These are phyloP conservation scores for Ifrita kowaldi DNA, from an alignment of 2,113 vertebrate genomes.

Conservation along the genomic window DNA sequence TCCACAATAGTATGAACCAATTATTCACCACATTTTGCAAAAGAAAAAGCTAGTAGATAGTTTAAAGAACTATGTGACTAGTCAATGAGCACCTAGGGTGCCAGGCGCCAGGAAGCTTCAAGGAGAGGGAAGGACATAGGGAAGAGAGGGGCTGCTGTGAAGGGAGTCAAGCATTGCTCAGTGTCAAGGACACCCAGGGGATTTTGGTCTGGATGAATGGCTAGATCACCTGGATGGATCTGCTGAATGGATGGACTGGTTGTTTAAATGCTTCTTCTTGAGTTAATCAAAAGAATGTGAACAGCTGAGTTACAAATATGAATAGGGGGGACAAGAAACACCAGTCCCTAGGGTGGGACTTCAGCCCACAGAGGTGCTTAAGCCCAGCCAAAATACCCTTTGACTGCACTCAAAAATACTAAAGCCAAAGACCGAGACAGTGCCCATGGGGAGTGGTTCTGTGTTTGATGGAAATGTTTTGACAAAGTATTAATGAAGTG, in stretches of 20 bases:
- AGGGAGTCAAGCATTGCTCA: not conserved
- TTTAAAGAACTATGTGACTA: not conserved
- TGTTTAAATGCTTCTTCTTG: not conserved
- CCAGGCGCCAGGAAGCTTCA: not conserved
- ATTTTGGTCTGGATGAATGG: not conserved
- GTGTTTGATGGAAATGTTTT: not conserved
- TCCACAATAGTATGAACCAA: not conserved
- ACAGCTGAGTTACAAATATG: not conserved
- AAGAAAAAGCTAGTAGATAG: not conserved
- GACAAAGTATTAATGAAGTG: not conserved
- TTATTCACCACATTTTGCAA: not conserved
- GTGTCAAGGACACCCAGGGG: not conserved
- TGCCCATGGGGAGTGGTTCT: fast-evolving
- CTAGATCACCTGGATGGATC: not conserved
- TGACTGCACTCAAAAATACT: fast-evolving
- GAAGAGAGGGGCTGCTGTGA: not conserved
- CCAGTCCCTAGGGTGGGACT: not conserved
- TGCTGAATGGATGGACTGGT: fast-evolving
- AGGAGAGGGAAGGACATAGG: fast-evolving
- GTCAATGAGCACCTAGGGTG: not conserved
- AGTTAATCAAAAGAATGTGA: not conserved
- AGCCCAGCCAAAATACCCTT: not conserved
- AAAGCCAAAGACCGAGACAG: not conserved
- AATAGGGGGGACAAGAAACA: not conserved
- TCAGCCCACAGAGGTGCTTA: not conserved